Conservation (phyloP, 1,140 invertebrate genomes). For the Eupristina koningsbergeri region DNA sequence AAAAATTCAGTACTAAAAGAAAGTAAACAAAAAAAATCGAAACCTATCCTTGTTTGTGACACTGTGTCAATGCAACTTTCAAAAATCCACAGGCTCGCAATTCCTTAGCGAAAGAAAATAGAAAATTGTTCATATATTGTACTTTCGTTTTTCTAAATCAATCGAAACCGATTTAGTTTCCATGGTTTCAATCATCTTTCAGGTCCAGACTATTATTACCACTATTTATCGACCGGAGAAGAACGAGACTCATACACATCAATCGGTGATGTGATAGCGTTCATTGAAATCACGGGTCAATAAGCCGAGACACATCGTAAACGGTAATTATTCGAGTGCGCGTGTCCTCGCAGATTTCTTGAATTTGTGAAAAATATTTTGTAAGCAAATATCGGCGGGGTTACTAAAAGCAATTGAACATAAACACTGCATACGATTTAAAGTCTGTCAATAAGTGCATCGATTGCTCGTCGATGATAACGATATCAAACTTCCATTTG, state of each 20-base stretch:
- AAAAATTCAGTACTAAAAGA: background rate
- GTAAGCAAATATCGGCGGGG: background rate
- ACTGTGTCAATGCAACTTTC: background rate
- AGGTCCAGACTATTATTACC: background rate
- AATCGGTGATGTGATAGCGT: background rate
- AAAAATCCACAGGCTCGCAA: conserved; percentile 2
- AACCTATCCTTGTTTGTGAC: background rate
- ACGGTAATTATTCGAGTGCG: conserved; percentile 21
- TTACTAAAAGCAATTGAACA: background rate
- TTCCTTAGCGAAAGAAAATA: background rate
- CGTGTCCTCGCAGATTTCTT: background rate
- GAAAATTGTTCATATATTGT: background rate
- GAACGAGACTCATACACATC: background rate
- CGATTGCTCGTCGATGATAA: background rate
- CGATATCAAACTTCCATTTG: background rate
- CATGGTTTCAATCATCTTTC: background rate
- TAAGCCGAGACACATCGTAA: conserved; percentile 33
- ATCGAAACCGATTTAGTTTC: conserved; percentile 15
- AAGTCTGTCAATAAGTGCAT: background rate
- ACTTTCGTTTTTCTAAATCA: conserved; percentile 9
- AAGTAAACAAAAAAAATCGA: background rate
- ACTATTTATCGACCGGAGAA: background rate
- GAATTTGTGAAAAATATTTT: background rate
- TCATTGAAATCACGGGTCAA: conserved; percentile 24
- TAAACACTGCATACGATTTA: background rate